Conservation (phyloP, 1,140 invertebrate genomes). For the Drosophila fuyamai region DNA sequence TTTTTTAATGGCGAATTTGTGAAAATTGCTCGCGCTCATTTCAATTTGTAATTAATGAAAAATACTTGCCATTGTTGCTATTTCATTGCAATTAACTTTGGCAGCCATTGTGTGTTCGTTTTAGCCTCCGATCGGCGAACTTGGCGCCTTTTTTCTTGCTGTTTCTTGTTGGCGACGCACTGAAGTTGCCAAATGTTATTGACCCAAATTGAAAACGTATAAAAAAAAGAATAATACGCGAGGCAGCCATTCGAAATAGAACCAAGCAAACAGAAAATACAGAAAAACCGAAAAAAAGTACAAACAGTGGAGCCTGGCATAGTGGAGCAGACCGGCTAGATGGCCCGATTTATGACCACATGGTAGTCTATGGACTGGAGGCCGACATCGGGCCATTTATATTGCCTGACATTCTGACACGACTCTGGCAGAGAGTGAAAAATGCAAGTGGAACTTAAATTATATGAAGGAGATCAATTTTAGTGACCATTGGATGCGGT, state of each 20-base stretch:
- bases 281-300: conserved; percentile 21
- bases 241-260: conserved; percentile 60
- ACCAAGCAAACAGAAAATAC: conserved; percentile 46
- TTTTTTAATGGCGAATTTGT: conserved; percentile 57
- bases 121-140: conserved; percentile 63
- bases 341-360: conserved; percentile 50
- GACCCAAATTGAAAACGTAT: conserved; percentile 67
- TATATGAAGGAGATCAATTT: conserved; percentile 32
- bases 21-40: conserved; percentile 60
- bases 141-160: conserved; percentile 60
- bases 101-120: conserved; percentile 47
- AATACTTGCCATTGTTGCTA: conserved; percentile 45
- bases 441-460: conserved; percentile 30
- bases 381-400: conserved; percentile 32
- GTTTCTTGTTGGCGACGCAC: conserved; percentile 55
- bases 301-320: conserved; percentile 21
- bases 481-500: conserved; percentile 9
- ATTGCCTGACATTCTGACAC: conserved; percentile 48
- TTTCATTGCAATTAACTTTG: conserved; percentile 45
- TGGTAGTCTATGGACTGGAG: conserved; percentile 28
- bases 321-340: conserved; percentile 11
- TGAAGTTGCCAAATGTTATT: conserved; percentile 81
- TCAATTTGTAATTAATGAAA: conserved; percentile 72
- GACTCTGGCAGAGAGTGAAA: conserved; percentile 38
- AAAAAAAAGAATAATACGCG: conserved; percentile 38